These are phyloP conservation scores for Thermophis baileyi DNA, from an alignment of 2,113 vertebrate species.

Conservation along the genomic window DNA sequence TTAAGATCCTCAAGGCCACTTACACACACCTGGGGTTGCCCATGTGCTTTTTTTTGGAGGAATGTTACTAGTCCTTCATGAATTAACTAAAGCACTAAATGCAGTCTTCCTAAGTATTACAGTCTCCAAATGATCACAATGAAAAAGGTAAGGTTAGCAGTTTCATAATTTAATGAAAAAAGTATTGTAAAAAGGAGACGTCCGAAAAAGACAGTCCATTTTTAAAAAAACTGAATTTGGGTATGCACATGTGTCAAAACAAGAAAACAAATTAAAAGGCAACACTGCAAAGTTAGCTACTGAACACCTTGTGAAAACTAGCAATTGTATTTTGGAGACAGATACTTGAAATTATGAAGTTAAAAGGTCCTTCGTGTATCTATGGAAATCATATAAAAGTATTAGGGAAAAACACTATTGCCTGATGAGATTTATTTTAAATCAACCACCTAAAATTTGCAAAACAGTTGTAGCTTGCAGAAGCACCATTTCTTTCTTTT, in stretches of 20 bases:
- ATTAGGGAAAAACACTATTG: conserved; percentile 61
- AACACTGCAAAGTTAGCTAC: conserved; percentile 77
- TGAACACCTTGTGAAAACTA: conserved; percentile 71
- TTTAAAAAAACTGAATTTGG: conserved; percentile 73
- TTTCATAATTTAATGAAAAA: conserved; percentile 88
- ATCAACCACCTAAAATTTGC: conserved; percentile 61
- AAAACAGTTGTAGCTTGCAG: conserved; percentile 66
- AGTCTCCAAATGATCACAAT: conserved; percentile 67
- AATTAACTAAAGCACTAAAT: neutral
- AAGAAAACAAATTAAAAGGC: conserved; percentile 74
- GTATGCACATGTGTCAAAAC: conserved; percentile 58
- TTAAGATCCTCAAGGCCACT: neutral
- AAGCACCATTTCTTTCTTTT: conserved; percentile 69
- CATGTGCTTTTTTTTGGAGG: neutral
- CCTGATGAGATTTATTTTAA: conserved; percentile 65
- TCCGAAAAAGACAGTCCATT: conserved; percentile 76
- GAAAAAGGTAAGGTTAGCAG: conserved; percentile 66
- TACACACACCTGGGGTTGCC: neutral
- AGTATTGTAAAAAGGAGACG: conserved; percentile 79
- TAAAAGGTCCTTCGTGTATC: conserved; percentile 72
- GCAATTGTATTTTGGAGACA: conserved; percentile 72
- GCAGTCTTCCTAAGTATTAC: conserved; percentile 26
- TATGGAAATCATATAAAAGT: conserved; percentile 69
- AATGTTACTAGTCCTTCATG: neutral
- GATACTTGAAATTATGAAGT: conserved; percentile 67